A percentile compares a stretch with the other conserved stretches of the same genome.
Conservation (phyloP, 37 sponge, comb jelly and placozoan genomes). For the Axinella damicornis region DNA sequence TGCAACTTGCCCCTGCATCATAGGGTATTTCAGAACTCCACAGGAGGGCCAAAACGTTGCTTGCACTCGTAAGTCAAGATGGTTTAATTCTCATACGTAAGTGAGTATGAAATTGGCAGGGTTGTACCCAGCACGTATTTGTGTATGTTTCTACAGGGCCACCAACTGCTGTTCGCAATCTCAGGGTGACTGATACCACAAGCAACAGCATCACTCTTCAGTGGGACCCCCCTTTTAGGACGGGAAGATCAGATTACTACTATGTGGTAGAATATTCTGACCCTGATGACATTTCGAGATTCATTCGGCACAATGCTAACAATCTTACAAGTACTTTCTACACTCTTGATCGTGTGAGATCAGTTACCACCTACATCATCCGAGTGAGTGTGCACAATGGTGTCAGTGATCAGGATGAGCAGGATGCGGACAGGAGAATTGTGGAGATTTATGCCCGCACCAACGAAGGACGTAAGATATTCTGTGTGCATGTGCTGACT, state of each 20-base stretch:
- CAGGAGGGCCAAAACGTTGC: too few relatives aligned
- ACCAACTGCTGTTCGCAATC: too few relatives aligned
- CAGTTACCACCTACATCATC: not conserved
- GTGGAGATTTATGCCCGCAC: not conserved
- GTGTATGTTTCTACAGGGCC: too few relatives aligned
- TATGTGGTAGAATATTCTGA: not conserved
- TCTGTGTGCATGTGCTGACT: not conserved
- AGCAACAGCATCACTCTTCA: too few relatives aligned
- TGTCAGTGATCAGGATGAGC: not conserved
- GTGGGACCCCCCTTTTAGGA: too few relatives aligned
- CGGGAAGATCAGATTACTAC: not conserved
- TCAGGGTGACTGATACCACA: too few relatives aligned
- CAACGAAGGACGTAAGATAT: not conserved
- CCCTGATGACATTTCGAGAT: not conserved
- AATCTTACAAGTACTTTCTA: not conserved
- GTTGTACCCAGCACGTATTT: too few relatives aligned
- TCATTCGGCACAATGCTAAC: not conserved
- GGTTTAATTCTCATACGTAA: too few relatives aligned
- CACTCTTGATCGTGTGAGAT: not conserved
- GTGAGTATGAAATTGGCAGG: too few relatives aligned
- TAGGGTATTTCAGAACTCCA: too few relatives aligned
- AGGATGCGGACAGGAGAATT: not conserved
- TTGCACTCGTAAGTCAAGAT: too few relatives aligned
- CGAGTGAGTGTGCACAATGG: slow-evolving; percentile 3
- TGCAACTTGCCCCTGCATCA: too few relatives aligned